Conservation (phyloP, 2,113 vertebrate genomes). For the Agelaius tricolor region DNA sequence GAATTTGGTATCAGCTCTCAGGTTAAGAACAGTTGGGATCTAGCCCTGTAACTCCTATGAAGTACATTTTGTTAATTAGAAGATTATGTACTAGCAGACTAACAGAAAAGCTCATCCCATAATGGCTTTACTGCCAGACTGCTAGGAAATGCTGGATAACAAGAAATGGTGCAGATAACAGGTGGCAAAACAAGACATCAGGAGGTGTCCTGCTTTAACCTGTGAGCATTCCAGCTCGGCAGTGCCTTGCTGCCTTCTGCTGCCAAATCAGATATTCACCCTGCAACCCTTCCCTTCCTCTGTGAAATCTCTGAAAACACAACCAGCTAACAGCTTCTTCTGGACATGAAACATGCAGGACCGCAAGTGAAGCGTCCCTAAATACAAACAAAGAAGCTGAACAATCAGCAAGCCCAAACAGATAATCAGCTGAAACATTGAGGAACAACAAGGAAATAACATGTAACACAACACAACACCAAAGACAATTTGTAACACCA, state of each 20-base stretch:
- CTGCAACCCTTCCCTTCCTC: neutral
- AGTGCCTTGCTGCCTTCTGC: neutral
- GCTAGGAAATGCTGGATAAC: neutral
- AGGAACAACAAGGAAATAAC: constrained; percentile 29
- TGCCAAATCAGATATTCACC: neutral
- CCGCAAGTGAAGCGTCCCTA: constrained; percentile 25
- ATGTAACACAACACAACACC: constrained; percentile 33
- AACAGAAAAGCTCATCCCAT: neutral
- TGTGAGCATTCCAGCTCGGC: rapidly evolving
- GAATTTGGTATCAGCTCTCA: neutral
- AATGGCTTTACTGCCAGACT: neutral
- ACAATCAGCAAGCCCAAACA: constrained; percentile 48
- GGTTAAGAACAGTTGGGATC: neutral
- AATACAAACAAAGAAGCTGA: constrained; percentile 55
- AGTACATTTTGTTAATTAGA: neutral
- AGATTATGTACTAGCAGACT: neutral
- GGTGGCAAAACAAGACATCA: neutral
- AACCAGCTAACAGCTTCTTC: neutral
- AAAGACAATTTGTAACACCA: neutral
- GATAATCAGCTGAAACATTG: constrained; percentile 31
- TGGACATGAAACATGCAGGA: constrained; percentile 27
- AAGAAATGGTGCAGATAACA: neutral
- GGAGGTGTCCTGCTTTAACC: neutral
- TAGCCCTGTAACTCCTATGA: neutral
- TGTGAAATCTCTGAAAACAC: neutral